A percentile compares a stretch with the other conserved stretches of the same genome.
These are phyloP conservation scores for Chrysomela aeneicollis DNA, from an alignment of 2,888 invertebrate species.

Conservation along the genomic window DNA sequence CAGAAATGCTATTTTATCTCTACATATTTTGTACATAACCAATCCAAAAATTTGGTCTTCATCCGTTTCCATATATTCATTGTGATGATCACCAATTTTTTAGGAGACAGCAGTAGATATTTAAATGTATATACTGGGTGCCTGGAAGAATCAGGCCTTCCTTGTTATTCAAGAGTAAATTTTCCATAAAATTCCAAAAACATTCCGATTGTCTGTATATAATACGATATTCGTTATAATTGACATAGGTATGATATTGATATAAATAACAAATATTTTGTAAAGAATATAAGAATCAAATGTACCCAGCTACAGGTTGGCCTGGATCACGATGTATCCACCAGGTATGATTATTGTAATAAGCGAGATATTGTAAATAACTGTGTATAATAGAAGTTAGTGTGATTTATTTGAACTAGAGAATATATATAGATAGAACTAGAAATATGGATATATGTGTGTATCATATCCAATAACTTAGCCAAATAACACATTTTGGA, in stretches of 20 bases:
- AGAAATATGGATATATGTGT: conserved; percentile 19
- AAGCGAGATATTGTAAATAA: conserved; percentile 34
- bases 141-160: too few species aligned
- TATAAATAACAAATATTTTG: too few species aligned
- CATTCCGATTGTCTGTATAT: too few species aligned
- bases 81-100: background rate
- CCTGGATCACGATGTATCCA: background rate
- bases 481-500: conserved; percentile 25
- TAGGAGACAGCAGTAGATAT: background rate
- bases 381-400: conserved; percentile 33
- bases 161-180: too few species aligned
- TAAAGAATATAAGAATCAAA: too few species aligned
- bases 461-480: conserved; percentile 14
- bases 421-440: conserved; percentile 22
- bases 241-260: too few species aligned
- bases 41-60: background rate
- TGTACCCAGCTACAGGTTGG: too few species aligned
- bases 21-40: background rate
- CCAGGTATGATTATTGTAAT: background rate
- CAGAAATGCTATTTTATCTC: background rate
- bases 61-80: background rate
- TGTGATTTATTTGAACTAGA: conserved; percentile 30
- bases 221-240: too few species aligned
- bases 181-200: too few species aligned
- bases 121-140: background rate